These are phyloP conservation scores for Mactromeris polynyma DNA, from an alignment of 2,888 invertebrate genomes.

Conservation along the genomic window DNA sequence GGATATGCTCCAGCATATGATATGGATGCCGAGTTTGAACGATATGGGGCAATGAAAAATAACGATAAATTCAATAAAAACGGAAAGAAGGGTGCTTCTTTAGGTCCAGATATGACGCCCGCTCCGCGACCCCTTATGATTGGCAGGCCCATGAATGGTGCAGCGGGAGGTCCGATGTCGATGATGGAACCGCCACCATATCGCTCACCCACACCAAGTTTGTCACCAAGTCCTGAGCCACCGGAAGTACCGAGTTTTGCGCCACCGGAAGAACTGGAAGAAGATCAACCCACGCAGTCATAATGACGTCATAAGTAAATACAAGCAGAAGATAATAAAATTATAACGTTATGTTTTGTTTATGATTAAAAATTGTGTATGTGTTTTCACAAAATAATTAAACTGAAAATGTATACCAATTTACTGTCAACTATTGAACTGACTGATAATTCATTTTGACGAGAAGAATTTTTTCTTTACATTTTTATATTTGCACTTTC, in stretches of 20 bases:
- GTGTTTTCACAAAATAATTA: no score
- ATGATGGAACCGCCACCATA: constrained; percentile 15
- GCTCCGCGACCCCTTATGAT: neutral
- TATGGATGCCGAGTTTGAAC: constrained; percentile 5
- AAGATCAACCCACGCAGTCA: neutral
- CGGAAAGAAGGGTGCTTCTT: neutral
- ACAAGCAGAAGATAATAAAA: no score
- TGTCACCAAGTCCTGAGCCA: neutral
- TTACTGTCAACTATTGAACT: no score
- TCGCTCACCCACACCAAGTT: neutral
- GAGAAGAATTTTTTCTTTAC: no score
- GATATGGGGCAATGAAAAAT: neutral
- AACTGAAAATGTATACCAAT: no score
- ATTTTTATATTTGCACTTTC: no score
- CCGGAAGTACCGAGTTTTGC: neutral
- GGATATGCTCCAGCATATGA: neutral
- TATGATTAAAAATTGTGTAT: no score
- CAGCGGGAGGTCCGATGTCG: neutral
- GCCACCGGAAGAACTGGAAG: neutral
- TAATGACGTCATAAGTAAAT: no score
- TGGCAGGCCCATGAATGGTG: neutral
- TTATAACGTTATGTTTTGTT: no score
- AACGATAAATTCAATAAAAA: neutral
- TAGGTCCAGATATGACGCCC: constrained; percentile 1
- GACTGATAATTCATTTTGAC: no score